These are phyloP conservation scores for Cephalotes varians DNA, from an alignment of 2,888 invertebrate species.

Conservation along the genomic window DNA sequence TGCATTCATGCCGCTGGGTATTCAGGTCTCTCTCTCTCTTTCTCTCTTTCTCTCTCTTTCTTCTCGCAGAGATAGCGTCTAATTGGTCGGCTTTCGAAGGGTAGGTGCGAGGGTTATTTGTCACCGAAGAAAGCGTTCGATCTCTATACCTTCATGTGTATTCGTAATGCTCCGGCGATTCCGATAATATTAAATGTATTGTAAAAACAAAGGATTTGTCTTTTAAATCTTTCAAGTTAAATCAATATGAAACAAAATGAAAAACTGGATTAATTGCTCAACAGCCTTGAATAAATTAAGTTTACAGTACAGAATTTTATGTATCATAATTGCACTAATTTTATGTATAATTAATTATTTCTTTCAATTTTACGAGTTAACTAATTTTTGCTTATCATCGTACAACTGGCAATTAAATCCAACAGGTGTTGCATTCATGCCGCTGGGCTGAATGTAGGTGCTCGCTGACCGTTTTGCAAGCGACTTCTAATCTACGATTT, in stretches of 20 bases:
- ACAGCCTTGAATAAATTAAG: background rate
- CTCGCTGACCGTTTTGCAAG: slow-evolving; percentile 33
- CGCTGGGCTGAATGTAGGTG: slow-evolving; percentile 13
- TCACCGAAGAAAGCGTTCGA: slow-evolving; percentile 10
- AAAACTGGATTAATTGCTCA: background rate
- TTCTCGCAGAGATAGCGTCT: slow-evolving; percentile 22
- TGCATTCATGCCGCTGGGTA: slow-evolving; percentile 42
- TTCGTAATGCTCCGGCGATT: background rate
- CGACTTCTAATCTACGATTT: slow-evolving; percentile 26
- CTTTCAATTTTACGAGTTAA: background rate
- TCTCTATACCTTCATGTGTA: background rate
- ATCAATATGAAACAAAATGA: background rate
- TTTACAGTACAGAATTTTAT: background rate
- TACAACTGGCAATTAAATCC: slow-evolving; percentile 15
- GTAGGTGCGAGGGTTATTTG: slow-evolving; percentile 26
- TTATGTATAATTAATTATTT: background rate
- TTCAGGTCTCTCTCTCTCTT: slow-evolving; percentile 13
- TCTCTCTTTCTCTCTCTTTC: slow-evolving; percentile 32
- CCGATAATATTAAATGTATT: background rate
- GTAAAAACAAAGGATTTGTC: background rate
- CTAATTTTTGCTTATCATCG: background rate
- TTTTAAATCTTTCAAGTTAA: background rate
- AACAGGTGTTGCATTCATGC: slow-evolving; percentile 28
- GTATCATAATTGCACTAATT: background rate
- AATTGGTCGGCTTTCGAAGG: slow-evolving; percentile 30